These are phyloP conservation scores for Rhipidura dahli DNA, from an alignment of 2,113 vertebrate genomes.

Conservation along the genomic window DNA sequence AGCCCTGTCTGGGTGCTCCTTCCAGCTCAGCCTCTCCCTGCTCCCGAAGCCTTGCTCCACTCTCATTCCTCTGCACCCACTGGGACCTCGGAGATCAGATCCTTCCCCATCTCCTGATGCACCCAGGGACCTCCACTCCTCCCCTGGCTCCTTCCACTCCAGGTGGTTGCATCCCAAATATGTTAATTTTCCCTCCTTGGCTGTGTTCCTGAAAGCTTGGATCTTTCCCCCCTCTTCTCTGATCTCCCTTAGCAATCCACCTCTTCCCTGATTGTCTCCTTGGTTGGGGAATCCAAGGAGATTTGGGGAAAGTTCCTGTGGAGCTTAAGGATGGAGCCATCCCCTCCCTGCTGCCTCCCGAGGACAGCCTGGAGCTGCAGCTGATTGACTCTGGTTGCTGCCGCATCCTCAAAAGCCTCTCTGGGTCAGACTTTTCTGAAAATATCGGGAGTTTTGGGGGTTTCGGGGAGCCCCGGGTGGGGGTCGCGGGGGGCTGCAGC, in stretches of 20 bases:
- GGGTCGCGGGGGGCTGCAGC: not conserved
- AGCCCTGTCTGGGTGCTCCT: not conserved
- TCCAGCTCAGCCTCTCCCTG: not conserved
- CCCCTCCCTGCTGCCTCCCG: not conserved
- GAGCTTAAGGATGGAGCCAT: not conserved
- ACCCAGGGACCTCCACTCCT: not conserved
- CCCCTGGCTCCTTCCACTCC: not conserved
- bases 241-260: not conserved
- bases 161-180: rapidly evolving
- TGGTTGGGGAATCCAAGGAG: too few relatives aligned
- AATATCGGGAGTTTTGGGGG: rapidly evolving
- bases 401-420: not conserved
- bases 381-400: rapidly evolving
- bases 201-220: not conserved
- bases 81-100: rapidly evolving
- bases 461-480: not conserved
- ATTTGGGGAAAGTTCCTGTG: not conserved
- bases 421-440: not conserved
- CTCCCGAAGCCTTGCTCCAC: not conserved
- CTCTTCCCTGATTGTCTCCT: not conserved
- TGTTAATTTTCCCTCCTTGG: not conserved
- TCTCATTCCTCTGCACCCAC: too few relatives aligned
- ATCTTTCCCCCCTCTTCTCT: not conserved
- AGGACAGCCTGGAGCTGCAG: not conserved
- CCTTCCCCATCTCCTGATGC: not conserved